phyloP scores from a whole-genome alignment of 92 coral and sea anemone species.

The Ricordea florida region DNA sequence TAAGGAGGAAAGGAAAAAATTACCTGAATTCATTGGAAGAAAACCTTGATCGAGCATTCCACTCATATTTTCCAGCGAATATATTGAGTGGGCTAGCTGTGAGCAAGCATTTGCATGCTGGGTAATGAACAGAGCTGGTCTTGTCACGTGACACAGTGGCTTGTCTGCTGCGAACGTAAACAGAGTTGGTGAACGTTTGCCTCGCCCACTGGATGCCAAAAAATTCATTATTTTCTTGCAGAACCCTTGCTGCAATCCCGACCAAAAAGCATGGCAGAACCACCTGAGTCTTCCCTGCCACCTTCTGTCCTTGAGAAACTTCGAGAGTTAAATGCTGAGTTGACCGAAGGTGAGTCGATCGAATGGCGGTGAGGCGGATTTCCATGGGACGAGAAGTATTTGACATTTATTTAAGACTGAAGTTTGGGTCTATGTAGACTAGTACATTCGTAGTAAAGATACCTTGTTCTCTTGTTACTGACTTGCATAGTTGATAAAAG shows the following conservation, averaged over 20 bases:
- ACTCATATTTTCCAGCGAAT: too few relatives aligned
- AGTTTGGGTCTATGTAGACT: too few relatives aligned
- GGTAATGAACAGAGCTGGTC: too few relatives aligned
- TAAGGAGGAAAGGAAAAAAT: too few relatives aligned
- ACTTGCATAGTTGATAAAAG: too few relatives aligned
- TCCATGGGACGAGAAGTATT: not conserved
- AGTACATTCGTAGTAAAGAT: too few relatives aligned
- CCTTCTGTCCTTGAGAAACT: conserved; percentile 86
- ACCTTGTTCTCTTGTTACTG: too few relatives aligned
- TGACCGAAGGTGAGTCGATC: conserved; percentile 99
- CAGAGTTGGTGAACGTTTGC: conserved; percentile 16
- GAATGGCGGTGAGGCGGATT: not conserved
- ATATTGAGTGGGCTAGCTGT: too few relatives aligned
- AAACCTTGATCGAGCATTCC: too few relatives aligned
- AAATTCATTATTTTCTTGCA: conserved; percentile 67
- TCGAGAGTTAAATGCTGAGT: conserved; percentile 87
- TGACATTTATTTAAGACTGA: too few relatives aligned
- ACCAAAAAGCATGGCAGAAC: conserved; percentile 91
- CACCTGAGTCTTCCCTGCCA: conserved; percentile 92
- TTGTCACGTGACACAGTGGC: conserved; percentile 25
- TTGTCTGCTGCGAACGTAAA: conserved; percentile 2
- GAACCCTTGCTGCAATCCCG: conserved; percentile 81
- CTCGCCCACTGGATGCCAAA: conserved; percentile 97
- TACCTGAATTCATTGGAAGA: too few relatives aligned
- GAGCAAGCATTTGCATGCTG: too few relatives aligned